Evolutionary conservation across 2,888 invertebrate genomes (phyloP).

Genomic region (Drosophila subquinaria): DNA sequence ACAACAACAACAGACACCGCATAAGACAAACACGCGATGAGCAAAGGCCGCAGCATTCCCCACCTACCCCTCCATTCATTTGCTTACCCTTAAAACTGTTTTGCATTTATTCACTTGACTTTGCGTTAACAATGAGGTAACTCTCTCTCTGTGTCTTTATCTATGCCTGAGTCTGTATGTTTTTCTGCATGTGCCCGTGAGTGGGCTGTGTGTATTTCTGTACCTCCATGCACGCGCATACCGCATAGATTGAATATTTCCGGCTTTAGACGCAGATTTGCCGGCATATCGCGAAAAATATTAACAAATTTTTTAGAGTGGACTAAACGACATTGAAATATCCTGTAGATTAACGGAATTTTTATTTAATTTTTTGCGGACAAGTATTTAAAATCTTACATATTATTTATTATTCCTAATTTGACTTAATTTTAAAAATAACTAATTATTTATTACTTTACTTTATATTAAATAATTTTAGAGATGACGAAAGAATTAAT

Average conservation of each 20-base stretch:
- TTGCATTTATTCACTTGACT: constrained; percentile 79
- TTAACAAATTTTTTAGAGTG: background rate
- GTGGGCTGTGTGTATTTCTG: constrained; percentile 25
- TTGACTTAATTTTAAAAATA: too few species aligned
- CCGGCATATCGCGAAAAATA: constrained; percentile 47
- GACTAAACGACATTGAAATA: constrained; percentile 5
- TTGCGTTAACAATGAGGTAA: constrained; percentile 75
- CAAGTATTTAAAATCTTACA: too few species aligned
- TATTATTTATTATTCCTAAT: too few species aligned
- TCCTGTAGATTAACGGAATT: background rate
- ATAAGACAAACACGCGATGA: constrained; percentile 41
- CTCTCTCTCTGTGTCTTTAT: constrained; percentile 14
- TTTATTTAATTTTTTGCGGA: too few species aligned
- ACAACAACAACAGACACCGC: constrained; percentile 16
- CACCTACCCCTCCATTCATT: constrained; percentile 54
- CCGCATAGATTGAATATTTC: constrained; percentile 79
- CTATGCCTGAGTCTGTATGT: background rate
- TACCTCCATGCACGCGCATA: constrained; percentile 50
- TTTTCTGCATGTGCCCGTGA: constrained; percentile 11
- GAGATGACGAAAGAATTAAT: background rate
- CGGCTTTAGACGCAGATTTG: constrained; percentile 65
- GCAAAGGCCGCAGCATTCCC: constrained; percentile 13
- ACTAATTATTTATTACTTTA: too few species aligned
- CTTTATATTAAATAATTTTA: too few species aligned
- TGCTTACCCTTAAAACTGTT: constrained; percentile 18